Evolutionary conservation across 2,888 invertebrate species (phyloP), one percentile per base, ranked within the genome.

Genomic region (Drosophila falleni): DNA sequence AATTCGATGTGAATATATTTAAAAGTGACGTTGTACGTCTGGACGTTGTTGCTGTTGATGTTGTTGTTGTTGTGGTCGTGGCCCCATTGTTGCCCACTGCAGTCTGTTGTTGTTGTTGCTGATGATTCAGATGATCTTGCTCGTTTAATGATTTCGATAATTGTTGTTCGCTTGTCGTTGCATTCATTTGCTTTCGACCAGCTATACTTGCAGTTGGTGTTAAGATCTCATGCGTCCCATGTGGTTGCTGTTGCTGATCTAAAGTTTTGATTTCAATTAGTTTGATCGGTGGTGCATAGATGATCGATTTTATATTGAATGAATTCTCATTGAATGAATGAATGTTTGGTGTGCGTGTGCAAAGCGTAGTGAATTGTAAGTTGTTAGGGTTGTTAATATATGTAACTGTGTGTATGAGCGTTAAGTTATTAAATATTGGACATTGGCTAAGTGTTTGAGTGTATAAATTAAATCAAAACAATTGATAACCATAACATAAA

Each of bases 1-100:
- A 97, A 94, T 97, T 97, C 94, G 97, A 97, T 94, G 97, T 97
- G 95, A 98, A 98, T 94, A 98, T 95, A 95, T 98, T 97, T 93
- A 98, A 95, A 93, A 98, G 96, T 93, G 97, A 98, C 93, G 97
- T 97, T 93, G 97, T 97, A 94, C 97, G 96, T 93, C 97, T 96
- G 93, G 97, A 97, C 81, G 90, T 84, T 90, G 89, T 81, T 78
- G 87, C 66, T 85, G 86, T 83, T 90, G 89, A 1, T 10, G 59
- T 68, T 83, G 86, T 76, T 80, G 86, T 69, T 79, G 87, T 61
- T 78, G 87, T 71, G 69, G 81, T 75, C 65, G 86, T 73, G 80
- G 81, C 70, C 64, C 73, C 80, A 80, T 84, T 83, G 87, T 79
- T 83, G 74, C 74, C 71, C 80, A 82, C 79, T 79, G 84, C 66